These are phyloP conservation scores for Pentalonia nigronervosa DNA, from an alignment of 1,140 invertebrate genomes.

Conservation along the genomic window DNA sequence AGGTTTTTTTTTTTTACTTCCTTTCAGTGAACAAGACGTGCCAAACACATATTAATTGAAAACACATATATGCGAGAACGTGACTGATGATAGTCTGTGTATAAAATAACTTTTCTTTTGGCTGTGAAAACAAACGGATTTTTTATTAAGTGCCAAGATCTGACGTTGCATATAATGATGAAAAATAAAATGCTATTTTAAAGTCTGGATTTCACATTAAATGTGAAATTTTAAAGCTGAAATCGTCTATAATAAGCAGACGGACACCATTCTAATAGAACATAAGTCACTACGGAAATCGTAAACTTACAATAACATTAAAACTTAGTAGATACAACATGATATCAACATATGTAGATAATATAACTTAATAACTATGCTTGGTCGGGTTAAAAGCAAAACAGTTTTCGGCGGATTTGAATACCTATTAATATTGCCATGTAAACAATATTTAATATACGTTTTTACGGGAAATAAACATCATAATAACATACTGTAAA, in stretches of 20 bases:
- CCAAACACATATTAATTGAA: slow-evolving; percentile 29
- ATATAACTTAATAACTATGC: not conserved
- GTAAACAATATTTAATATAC: slow-evolving; percentile 47
- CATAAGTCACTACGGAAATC: slow-evolving; percentile 9
- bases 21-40: not conserved
- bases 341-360: not conserved
- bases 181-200: slow-evolving; percentile 30
- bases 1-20: not conserved
- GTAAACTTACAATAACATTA: not conserved
- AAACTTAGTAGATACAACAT: not conserved
- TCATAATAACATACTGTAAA: not conserved
- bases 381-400: not conserved
- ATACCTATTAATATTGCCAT: not conserved
- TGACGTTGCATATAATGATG: not conserved
- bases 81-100: not conserved
- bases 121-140: not conserved
- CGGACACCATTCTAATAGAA: not conserved
- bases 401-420: not conserved
- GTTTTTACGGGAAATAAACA: slow-evolving; percentile 30
- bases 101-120: slow-evolving; percentile 21
- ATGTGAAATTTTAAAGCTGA: not conserved
- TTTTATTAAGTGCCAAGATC: not conserved
- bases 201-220: not conserved
- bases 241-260: slow-evolving; percentile 7
- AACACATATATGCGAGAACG: not conserved